phyloP scores from a whole-genome alignment of 1,140 invertebrate species.

The Bradysia coprophila region DNA sequence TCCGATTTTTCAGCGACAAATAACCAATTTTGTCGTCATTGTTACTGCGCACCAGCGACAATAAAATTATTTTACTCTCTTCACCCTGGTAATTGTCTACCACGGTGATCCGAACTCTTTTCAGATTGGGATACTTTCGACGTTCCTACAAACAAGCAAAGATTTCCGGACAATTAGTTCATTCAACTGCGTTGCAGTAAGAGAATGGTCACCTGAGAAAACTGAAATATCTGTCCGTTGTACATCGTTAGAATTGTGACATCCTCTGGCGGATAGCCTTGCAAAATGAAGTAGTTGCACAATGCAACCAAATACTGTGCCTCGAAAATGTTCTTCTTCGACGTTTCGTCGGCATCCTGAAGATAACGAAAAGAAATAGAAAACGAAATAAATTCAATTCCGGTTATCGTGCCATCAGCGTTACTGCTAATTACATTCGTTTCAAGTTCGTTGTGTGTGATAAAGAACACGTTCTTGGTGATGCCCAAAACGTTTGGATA shows the following conservation, averaged over 20 bases:
- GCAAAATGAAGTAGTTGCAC: slow-evolving; percentile 36
- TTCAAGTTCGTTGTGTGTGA: slow-evolving; percentile 34
- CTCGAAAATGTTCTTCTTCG: slow-evolving; percentile 38
- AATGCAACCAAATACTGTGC: slow-evolving; percentile 32
- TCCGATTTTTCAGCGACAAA: slow-evolving; percentile 45
- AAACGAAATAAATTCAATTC: too few relatives aligned
- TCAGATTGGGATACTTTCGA: slow-evolving; percentile 14
- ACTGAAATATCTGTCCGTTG: slow-evolving; percentile 29
- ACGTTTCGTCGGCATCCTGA: slow-evolving; percentile 26
- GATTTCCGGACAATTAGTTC: background rate
- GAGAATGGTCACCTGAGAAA: slow-evolving; percentile 4
- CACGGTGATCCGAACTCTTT: slow-evolving; percentile 37
- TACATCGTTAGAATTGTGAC: slow-evolving; percentile 51
- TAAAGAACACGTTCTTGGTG: slow-evolving; percentile 36
- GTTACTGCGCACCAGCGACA: slow-evolving; percentile 65
- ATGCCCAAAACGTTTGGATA: slow-evolving; percentile 31
- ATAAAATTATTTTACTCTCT: slow-evolving; percentile 65
- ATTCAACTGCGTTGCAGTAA: background rate
- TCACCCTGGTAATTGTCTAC: slow-evolving; percentile 78
- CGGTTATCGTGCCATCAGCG: too few relatives aligned
- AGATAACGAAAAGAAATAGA: slow-evolving; percentile 10
- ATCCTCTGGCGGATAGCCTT: slow-evolving; percentile 33
- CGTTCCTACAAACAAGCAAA: slow-evolving; percentile 19
- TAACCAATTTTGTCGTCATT: slow-evolving; percentile 49
- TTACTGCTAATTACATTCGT: slow-evolving; percentile 12